These are phyloP conservation scores for Pygoscelis antarcticus DNA, from an alignment of 2,113 vertebrate species.

Conservation along the genomic window DNA sequence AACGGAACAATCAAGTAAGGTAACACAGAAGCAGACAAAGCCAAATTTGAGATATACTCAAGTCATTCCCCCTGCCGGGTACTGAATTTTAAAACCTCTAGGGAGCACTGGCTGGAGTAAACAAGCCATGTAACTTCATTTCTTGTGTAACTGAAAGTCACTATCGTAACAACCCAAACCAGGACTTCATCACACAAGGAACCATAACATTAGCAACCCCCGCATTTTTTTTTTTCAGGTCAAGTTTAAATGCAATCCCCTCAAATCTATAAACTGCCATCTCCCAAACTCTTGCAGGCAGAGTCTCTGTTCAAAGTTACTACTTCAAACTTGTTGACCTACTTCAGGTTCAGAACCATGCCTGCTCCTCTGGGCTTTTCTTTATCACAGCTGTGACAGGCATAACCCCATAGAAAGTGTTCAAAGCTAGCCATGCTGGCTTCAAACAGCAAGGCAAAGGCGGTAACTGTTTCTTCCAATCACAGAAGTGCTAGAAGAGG, in stretches of 20 bases:
- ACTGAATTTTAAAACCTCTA: neutral
- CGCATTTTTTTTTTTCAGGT: neutral
- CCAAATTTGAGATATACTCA: neutral
- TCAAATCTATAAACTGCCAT: neutral
- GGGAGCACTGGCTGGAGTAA: neutral
- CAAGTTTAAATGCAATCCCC: neutral
- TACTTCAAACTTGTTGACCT: neutral
- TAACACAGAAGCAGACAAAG: neutral
- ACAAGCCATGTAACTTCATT: neutral
- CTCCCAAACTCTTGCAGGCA: neutral
- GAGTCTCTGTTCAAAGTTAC: neutral
- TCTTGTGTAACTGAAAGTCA: neutral
- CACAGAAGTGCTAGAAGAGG: neutral
- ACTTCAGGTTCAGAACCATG: neutral
- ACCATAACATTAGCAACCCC: neutral
- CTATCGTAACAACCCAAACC: neutral
- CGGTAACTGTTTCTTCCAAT: neutral
- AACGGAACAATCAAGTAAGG: neutral
- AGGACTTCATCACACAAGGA: neutral
- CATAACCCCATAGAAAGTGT: neutral
- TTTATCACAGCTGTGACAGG: neutral
- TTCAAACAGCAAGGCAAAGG: neutral
- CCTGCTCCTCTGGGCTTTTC: neutral
- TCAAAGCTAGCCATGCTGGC: neutral
- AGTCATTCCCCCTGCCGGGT: neutral